Base-by-base conservation (phyloP, 2,888 invertebrate species). In the Chaetoderma sp. region DNA sequence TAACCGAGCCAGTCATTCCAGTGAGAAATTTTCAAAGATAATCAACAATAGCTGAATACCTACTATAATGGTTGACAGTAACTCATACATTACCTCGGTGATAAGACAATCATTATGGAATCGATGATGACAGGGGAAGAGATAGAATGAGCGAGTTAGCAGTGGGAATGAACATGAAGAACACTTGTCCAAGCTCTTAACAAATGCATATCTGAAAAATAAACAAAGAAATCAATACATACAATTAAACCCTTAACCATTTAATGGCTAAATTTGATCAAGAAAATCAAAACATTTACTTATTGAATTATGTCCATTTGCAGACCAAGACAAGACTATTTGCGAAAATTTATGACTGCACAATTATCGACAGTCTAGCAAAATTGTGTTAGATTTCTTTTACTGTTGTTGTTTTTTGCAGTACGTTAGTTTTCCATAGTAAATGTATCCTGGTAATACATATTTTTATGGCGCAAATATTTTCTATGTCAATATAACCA, bases 81-180 rank as follows among this genome's bases (percentile, higher is more conserved):
- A 25, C 27, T 25, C 23, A 28, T 32, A 25, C 52, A n/a, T 69
- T 72, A 87, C 85, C 82, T 87, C 87, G 13, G 91, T 89, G 47
- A 93, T 90, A 21, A 99, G 89, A 83, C 98, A 99, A 87, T 98
- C 96, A 52, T 92, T 90, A 87, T 99, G 98, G 87, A 97, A 97
- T 85, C 92, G 92, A 87, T 99, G 99, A 2, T 92, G 92, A 87
- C 99, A 99, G 0, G 97, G 95, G 87, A 98, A 98, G 75, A 96
- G 89, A 85, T 97, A 98, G 88, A 98, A 98, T 1, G 95, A 93
- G 39, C 94, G 90, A 60, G 94, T 89, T 78, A 97, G 88, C 60
- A 98, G 88, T 63, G 92, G 92, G 63, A 92, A 90, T 56, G 91
- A 90, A 87, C 99, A 99, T 63, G 93, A 89, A 55, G 91, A 90